Base-by-base conservation (phyloP, 2,797 vertebrate species). In the Pipistrellus nathusii region DNA sequence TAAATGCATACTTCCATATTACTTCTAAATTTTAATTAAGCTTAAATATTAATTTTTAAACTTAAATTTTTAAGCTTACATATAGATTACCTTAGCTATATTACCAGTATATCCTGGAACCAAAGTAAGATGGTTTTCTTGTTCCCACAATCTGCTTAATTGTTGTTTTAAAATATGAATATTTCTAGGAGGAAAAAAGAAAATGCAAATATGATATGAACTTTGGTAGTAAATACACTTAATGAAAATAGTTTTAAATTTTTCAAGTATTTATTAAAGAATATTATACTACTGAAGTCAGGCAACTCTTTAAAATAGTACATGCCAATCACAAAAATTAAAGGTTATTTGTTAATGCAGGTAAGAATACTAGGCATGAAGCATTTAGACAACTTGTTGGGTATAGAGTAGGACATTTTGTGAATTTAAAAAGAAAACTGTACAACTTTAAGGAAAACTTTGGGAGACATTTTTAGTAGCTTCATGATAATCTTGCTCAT, bases 81-180 rank as follows among this genome's bases (percentile, higher is more conserved):
- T 86, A 64, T 62, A 85, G 4, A 96, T 98, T 98, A 99, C 99
- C 99, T 99, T 99, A 98, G 99, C 99, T 96, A 99, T 98, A 97
- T 99, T 98, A 98, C 98, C 98, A 97, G 99, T 99, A 98, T 98
- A 98, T 98, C 99, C 99, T 93, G 99, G 98, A 97, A 99, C 98
- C 95, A 98, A 98, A 97, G 98, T 99, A 94, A 99, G 98, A 94
- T 97, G 98, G 93, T 98, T 98, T 96, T 99, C 98, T 86, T 99
- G 98, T 91, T 98, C 98, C 99, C 99, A 99, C 44, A 99, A 98
- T 95, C 98, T 98, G 97, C 98, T 98, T 95, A 99, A 97, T 44
- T 99, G 99, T 87, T 98, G 98, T 97, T 99, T 99, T 98, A 99
- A 99, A 97, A 98, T 98, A 90, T 98, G 97, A 96, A 99, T 98